Evolutionary conservation across 2,888 invertebrate genomes (phyloP).

Genomic region (Eupeodes latifasciatus): DNA sequence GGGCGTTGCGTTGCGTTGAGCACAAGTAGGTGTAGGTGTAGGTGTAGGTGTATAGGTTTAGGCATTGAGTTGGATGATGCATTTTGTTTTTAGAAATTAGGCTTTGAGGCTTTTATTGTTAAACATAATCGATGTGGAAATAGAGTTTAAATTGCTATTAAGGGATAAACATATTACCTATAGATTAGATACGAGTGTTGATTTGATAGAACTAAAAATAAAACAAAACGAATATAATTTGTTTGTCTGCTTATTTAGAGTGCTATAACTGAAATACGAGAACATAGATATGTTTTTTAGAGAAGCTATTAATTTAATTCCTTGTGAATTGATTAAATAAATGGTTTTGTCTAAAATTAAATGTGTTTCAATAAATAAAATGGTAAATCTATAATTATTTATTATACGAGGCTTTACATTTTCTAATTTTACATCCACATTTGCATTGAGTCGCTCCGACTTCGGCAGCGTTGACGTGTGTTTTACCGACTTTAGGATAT

Average conservation of each 20-base stretch:
- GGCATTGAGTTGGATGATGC: not conserved
- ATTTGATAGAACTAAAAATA: conserved; percentile 12
- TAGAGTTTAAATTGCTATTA: conserved; percentile 26
- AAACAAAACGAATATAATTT: conserved; percentile 5
- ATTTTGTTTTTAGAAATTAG: conserved; percentile 41
- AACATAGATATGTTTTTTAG: not conserved
- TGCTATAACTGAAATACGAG: not conserved
- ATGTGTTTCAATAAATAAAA: conserved; percentile 7
- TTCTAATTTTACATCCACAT: too few species aligned
- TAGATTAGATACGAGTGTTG: conserved; percentile 4
- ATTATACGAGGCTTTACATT: not conserved
- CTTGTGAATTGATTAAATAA: not conserved
- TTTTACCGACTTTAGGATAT: too few species aligned
- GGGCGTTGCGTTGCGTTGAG: not conserved
- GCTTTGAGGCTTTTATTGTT: conserved; percentile 28
- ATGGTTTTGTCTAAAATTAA: not conserved
- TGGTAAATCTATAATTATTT: not conserved
- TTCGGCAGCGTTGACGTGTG: too few species aligned
- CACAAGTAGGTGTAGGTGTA: too few species aligned
- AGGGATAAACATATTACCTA: conserved; percentile 20
- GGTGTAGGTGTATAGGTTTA: too few species aligned
- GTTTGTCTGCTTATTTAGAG: conserved; percentile 21
- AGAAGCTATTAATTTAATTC: conserved; percentile 8
- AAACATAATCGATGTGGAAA: conserved; percentile 25
- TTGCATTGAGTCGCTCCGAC: too few species aligned